Conservation (phyloP, 2,888 invertebrate species). For the Sipha maydis region DNA sequence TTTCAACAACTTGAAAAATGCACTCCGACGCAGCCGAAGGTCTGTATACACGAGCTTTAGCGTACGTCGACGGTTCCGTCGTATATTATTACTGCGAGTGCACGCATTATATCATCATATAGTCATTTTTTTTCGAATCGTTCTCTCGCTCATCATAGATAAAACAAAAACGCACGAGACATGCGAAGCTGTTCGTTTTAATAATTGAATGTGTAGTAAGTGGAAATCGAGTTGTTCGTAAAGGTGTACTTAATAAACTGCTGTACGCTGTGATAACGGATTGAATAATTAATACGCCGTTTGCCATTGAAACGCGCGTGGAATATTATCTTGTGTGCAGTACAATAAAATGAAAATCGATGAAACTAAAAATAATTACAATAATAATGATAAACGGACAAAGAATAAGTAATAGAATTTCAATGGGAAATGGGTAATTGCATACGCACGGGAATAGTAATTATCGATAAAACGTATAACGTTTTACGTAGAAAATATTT, state of each 20-base stretch:
- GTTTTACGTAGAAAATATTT: too few relatives aligned
- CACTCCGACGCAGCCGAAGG: background rate
- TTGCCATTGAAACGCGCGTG: constrained; percentile 4
- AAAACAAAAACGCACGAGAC: background rate
- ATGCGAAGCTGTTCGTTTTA: background rate
- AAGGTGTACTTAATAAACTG: background rate
- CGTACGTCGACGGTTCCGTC: background rate
- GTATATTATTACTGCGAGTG: background rate
- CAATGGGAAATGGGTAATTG: too few relatives aligned
- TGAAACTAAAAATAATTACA: background rate
- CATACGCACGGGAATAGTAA: too few relatives aligned
- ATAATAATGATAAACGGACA: background rate
- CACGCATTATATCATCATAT: background rate
- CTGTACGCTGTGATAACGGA: background rate
- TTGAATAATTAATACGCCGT: background rate
- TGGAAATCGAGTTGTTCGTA: background rate
- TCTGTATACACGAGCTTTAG: background rate
- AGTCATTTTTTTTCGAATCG: constrained; percentile 9
- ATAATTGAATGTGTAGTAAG: background rate
- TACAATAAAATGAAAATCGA: background rate
- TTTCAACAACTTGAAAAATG: constrained; percentile 28
- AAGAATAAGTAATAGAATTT: too few relatives aligned
- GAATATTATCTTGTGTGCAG: background rate
- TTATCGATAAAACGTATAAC: too few relatives aligned
- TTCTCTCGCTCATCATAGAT: background rate